Base-by-base conservation (phyloP, 2,888 invertebrate species). In the Cecidostiba fungosa region DNA sequence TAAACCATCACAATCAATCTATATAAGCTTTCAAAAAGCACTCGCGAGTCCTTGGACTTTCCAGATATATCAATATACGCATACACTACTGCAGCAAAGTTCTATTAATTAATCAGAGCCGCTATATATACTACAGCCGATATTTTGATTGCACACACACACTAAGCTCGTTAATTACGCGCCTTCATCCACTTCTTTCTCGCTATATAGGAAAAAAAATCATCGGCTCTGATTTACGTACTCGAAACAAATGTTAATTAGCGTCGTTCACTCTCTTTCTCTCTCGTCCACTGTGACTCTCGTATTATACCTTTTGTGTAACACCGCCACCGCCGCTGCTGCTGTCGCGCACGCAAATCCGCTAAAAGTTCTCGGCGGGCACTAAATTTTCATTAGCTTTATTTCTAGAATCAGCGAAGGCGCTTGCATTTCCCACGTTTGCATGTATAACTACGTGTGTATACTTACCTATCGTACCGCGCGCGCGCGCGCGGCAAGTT, bases 381-480 rank as follows among this genome's bases (percentile, higher is more conserved):
- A 80, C 79, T 84, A 84, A 84, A 84, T 84, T 84, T 84, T 84
- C 84, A 84, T 84, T 84, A 84, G 79, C 69, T 80, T 80, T 69
- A 73, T 84, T 84, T 84, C 79, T 76, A 59, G 66, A 77, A 78
- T 73, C 62, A n/a, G 70, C 78, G 66, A 16, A 66, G 43, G 73
- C 26, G 54, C 76, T n/a, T 74, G 29, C 76, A 16, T 80, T 84
- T 84, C 84, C 76, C 84, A 84, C 79, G 84, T 84, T 69, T 32
- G 16, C 39, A 62, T 43, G 77, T 62, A n/a, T 77, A 59, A 5
- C 59, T 16, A 26, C 19, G 8, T 47, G 26, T 50, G 29, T n/a
- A n/a, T n/a, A n/a, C n/a, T n/a, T 76, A 19, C 19, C 8, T 14
- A 23, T 47, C 47, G 43, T 2, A 54, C 19, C 74, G n/a, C n/a